Conservation (phyloP, 2,113 vertebrate genomes). For the Gasterosteus aculeatus region DNA sequence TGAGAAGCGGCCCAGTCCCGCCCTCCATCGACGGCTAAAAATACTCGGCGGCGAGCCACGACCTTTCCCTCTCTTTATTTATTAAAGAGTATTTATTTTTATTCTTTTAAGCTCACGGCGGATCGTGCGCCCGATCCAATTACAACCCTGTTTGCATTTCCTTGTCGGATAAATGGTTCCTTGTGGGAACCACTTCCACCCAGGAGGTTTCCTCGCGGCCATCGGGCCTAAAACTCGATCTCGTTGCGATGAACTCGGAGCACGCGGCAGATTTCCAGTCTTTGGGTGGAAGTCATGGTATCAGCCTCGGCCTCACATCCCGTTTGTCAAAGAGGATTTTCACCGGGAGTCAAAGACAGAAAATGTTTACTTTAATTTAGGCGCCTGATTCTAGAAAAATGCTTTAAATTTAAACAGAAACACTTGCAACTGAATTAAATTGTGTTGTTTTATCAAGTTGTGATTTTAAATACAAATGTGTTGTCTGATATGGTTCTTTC, state of each 20-base stretch:
- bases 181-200: slow-evolving; percentile 41
- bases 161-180: slow-evolving; percentile 55
- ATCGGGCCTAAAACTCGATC: slow-evolving; percentile 26
- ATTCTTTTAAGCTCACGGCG: slow-evolving; percentile 48
- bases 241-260: slow-evolving; percentile 35
- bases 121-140: slow-evolving; percentile 50
- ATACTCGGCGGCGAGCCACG: slow-evolving; percentile 62
- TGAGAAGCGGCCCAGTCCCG: slow-evolving; percentile 17
- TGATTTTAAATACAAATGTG: not conserved
- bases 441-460: no score
- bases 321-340: not conserved
- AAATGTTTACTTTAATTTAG: no score
- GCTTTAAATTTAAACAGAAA: no score
- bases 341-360: not conserved
- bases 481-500: not conserved
- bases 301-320: slow-evolving; percentile 45
- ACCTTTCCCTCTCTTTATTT: slow-evolving; percentile 52
- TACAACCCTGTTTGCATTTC: slow-evolving; percentile 18
- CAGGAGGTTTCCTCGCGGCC: slow-evolving; percentile 41
- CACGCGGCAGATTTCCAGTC: slow-evolving; percentile 29
- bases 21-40: slow-evolving; percentile 56
- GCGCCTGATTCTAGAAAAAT: not conserved
- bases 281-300: slow-evolving; percentile 32
- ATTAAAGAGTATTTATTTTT: slow-evolving; percentile 8
- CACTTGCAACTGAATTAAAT: no score